Base-by-base conservation (phyloP, 2,113 vertebrate species). In the Parotia lawesii region DNA sequence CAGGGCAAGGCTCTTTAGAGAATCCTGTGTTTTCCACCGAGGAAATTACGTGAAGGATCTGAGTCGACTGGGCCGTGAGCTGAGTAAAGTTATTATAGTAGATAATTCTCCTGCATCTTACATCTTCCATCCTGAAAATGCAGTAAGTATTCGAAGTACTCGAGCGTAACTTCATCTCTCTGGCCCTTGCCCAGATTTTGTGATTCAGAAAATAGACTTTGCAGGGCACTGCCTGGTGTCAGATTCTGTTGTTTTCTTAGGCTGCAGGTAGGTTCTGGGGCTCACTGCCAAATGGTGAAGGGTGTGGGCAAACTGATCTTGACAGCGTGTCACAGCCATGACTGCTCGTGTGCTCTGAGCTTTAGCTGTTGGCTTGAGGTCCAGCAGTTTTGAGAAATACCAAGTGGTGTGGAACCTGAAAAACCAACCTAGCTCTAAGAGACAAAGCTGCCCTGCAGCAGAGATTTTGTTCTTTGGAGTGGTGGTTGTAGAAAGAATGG, bases 21-120 rank as follows among this genome's bases (percentile, higher is more conserved):
- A 99, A 98, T 99, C 99, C 33, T 99, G 99, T 79, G 99, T 99
- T 97, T 99, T 99, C 98, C 99, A 99, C 95, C 97, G 99, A 85
- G 99, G 99, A 75, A 99, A 99, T 98, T 99, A 99, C 0, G 99
- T 99, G 96, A 99, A 99, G 98, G 99, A 99, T 97, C 98, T 99
- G 96, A 99, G 99, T 93, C 98, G 98, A 60, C 98, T 99, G 90
- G 99, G 99, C 67, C 98, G 99, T 93, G 98, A 99, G 96, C 98
- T 99, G 97, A 98, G 98, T 94, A 99, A 99, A 97, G 99, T 99
- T 92, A 99, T 99, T 97, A 99, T 99, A 54, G 97, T 99, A 45
- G 99, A 99, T 98, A 99, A 99, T 96, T 99, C 99, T 38, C 99
- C 99, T 81, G 99, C 99, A 93, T 99, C 99, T 35, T 99, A 99